Conservation (phyloP, 2,797 vertebrate genomes). For the Prionace glauca region DNA sequence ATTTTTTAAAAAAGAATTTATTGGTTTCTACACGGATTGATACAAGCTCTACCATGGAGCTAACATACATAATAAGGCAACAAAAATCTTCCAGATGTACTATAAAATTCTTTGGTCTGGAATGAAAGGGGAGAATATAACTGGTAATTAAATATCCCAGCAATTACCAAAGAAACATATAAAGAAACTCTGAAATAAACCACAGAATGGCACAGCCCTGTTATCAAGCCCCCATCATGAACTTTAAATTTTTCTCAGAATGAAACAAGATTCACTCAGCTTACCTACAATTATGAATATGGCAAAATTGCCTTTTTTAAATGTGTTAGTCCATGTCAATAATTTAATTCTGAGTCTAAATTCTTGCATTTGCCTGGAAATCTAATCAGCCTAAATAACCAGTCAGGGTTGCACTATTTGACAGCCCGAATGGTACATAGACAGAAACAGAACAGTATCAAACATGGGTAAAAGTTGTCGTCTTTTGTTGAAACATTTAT, state of each 20-base stretch:
- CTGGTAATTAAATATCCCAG: background rate
- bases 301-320: background rate
- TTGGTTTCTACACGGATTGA: background rate
- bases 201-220: background rate
- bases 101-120: background rate
- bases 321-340: background rate
- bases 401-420: background rate
- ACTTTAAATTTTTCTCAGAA: background rate
- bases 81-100: background rate
- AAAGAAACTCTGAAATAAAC: background rate
- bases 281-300: background rate
- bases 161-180: background rate
- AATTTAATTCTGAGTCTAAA: background rate
- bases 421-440: background rate
- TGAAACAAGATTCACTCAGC: background rate
- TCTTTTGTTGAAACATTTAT: background rate
- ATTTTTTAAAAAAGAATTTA: background rate
- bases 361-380: background rate
- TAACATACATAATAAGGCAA: background rate
- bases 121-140: background rate
- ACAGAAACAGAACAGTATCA: background rate
- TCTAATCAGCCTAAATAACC: conserved; percentile 25
- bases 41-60: background rate
- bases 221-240: background rate
- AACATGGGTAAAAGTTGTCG: background rate